phyloP scores from a whole-genome alignment of 2,888 invertebrate genomes.

The Nesidiocoris tenuis region DNA sequence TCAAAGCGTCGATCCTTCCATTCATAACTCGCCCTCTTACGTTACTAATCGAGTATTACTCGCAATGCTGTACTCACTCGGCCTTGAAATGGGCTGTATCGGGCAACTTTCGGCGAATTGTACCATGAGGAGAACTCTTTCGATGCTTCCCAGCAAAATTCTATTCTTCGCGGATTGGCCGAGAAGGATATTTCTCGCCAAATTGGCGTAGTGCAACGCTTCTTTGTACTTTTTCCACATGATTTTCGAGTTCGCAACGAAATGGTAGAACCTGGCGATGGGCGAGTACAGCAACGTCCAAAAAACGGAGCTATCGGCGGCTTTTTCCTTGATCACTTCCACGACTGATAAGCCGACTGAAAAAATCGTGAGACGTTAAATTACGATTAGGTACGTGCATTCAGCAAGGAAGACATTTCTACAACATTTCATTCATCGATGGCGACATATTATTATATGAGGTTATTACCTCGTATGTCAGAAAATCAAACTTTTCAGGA shows the following conservation, averaged over 20 bases:
- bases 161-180: neutral
- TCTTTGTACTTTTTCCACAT: slow-evolving; percentile 15
- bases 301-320: neutral
- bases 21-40: too few relatives aligned
- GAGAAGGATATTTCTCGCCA: neutral
- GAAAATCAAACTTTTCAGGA: too few relatives aligned
- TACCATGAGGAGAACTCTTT: neutral
- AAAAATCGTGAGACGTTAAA: too few relatives aligned
- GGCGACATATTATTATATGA: too few relatives aligned
- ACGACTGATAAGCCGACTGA: slow-evolving; percentile 16
- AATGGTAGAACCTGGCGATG: slow-evolving; percentile 19
- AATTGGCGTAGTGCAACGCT: slow-evolving; percentile 3
- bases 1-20: too few relatives aligned
- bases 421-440: too few relatives aligned
- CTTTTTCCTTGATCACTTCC: neutral
- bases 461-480: too few relatives aligned
- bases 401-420: too few relatives aligned
- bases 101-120: neutral
- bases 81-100: neutral
- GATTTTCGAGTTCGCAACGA: slow-evolving; percentile 1
- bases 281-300: slow-evolving; percentile 5
- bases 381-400: neutral
- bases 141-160: neutral
- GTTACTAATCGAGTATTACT: too few relatives aligned
- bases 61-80: too few relatives aligned